Evolutionary conservation across 2,888 invertebrate genomes (phyloP), one percentile per base, ranked within the genome.

Genomic region (Apodemia zela): DNA sequence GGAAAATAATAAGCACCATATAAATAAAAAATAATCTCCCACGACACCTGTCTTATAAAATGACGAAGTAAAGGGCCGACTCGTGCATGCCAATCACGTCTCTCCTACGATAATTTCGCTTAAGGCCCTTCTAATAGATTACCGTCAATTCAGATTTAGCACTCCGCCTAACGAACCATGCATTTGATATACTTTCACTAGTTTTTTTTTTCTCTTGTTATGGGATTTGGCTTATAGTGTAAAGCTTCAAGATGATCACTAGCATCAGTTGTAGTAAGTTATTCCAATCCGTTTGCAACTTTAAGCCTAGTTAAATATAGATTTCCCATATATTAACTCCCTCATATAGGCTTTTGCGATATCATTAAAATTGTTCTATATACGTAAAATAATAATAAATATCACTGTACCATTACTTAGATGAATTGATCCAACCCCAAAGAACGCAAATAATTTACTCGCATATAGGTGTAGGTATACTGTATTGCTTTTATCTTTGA

Each of bases 61-160:
- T 54, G 51, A 54, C 51, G 25, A 18, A 51, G 75, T 65, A 72
- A 76, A 74, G 77, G 79, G 75, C 74, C 76, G 75, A 74, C 73
- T 81, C 79, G 81, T 83, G 81, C 77, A 73, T 73, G 75, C 76
- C 82, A 81, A 81, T 80, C 81, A 82, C 76, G 71, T 67, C 2
- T 49, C 11, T 18, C 49, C 18, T 45, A 21, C 69, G 67, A 75
- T 74, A 68, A 74, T 71, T 71, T 71, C 63, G 66, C 67, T 65
- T 67, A 65, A 66, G 69, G 68, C 68, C 59, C 65, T 66, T 69
- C 73, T 66, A 60, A 60, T 45, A 60, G 60, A 60, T 60, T 61
- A 63, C 49, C 54, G 66, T 65, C 66, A 61, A 29, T 54, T 65
- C 60, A 62, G 60, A 62, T 62, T 63, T 67, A 59, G 65, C 64